A percentile compares a stretch with the other conserved stretches of the same genome.
Conservation (phyloP, 1,140 invertebrate species). For the Aphelenchoides besseyi region DNA sequence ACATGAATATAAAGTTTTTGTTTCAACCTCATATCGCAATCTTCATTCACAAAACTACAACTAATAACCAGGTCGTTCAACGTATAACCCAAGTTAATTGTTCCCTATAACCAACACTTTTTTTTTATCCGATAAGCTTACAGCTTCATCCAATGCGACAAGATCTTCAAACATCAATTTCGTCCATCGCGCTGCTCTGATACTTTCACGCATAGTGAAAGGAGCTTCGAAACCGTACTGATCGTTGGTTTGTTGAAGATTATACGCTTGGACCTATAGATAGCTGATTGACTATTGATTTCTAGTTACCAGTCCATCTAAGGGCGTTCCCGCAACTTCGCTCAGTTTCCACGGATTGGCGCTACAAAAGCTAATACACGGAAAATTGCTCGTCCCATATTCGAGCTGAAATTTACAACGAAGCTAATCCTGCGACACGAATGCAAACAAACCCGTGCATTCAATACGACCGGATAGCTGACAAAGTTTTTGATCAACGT, state of each 20-base stretch:
- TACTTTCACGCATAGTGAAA: constrained; percentile 3
- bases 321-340: constrained; percentile 6
- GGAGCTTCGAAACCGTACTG: constrained; percentile 14
- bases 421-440: not conserved
- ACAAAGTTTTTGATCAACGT: constrained; percentile 3
- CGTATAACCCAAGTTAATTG: not conserved
- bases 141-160: not conserved
- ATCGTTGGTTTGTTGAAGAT: not conserved
- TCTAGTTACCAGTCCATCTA: not conserved
- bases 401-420: not conserved
- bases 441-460: not conserved
- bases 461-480: constrained; percentile 8
- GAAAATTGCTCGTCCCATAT: not conserved
- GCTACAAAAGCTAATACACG: constrained; percentile 12
- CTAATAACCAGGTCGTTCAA: constrained; percentile 11
- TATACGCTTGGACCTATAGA: constrained; percentile 16
- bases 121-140: not conserved
- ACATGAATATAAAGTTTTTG: not conserved
- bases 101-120: not conserved
- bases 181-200: constrained; percentile 1
- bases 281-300: not conserved
- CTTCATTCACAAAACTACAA: not conserved
- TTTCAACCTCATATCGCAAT: constrained; percentile 13
- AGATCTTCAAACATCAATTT: constrained; percentile 17
- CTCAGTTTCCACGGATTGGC: constrained; percentile 14